A percentile compares a stretch with the other conserved stretches of the same genome.
phyloP scores from a whole-genome alignment of 2,888 invertebrate species.

The Acleris laterana region DNA sequence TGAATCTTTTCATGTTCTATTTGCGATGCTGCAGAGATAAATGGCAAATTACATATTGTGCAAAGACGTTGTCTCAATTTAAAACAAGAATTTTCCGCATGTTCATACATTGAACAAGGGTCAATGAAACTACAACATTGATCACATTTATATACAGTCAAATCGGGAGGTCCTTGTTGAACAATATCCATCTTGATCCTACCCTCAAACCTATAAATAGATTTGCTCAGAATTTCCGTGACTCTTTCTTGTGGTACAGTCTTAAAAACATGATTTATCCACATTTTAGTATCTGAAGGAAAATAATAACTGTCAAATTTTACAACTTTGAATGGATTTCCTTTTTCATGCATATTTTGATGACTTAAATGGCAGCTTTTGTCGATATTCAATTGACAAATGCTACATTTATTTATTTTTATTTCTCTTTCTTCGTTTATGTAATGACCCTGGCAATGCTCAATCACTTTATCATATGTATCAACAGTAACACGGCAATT shows the following conservation, averaged over 20 bases:
- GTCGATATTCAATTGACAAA: slow-evolving; percentile 54
- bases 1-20: slow-evolving; percentile 59
- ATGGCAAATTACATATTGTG: slow-evolving; percentile 53
- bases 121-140: slow-evolving; percentile 59
- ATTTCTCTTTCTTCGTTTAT: slow-evolving; percentile 40
- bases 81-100: slow-evolving; percentile 51
- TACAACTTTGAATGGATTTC: slow-evolving; percentile 44
- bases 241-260: slow-evolving; percentile 46
- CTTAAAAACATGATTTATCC: slow-evolving; percentile 63
- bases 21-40: slow-evolving; percentile 49
- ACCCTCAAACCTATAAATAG: slow-evolving; percentile 63
- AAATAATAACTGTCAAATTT: slow-evolving; percentile 63
- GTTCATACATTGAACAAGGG: slow-evolving; percentile 50
- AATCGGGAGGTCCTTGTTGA: slow-evolving; percentile 54
- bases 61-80: slow-evolving; percentile 55
- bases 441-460: slow-evolving; percentile 67
- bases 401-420: slow-evolving; percentile 45
- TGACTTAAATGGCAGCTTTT: slow-evolving; percentile 48
- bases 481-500: slow-evolving; percentile 56
- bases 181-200: slow-evolving; percentile 62
- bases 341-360: slow-evolving; percentile 45
- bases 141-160: slow-evolving; percentile 62
- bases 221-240: slow-evolving; percentile 50
- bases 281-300: slow-evolving; percentile 53
- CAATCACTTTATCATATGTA: slow-evolving; percentile 62